Percentiles rank a stretch among this genome's conserved stretches.
phyloP scores from a whole-genome alignment of 2,888 invertebrate species.

The Gastrophysa polygoni region DNA sequence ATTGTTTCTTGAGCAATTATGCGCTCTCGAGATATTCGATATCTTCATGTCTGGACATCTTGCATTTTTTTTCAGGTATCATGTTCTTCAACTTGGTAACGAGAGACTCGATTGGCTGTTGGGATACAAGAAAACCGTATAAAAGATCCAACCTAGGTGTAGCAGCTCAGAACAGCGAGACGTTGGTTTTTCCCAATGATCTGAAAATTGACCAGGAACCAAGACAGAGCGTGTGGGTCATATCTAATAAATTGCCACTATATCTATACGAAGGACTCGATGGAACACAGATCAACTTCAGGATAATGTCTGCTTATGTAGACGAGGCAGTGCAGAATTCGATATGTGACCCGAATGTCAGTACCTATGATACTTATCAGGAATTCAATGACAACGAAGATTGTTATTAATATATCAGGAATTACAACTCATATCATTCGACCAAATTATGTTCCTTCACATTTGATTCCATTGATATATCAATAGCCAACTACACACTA shows the following conservation, averaged over 20 bases:
- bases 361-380: conserved; percentile 16
- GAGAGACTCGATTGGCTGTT: conserved; percentile 77
- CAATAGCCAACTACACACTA: too few relatives aligned
- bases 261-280: conserved; percentile 72
- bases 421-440: too few relatives aligned
- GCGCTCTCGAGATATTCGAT: too few relatives aligned
- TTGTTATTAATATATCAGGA: conserved; percentile 22
- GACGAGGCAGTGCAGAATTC: conserved; percentile 69
- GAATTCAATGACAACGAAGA: conserved; percentile 25
- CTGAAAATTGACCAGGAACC: conserved; percentile 74
- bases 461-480: too few relatives aligned
- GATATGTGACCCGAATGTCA: conserved; percentile 70
- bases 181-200: conserved; percentile 81
- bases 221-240: conserved; percentile 75
- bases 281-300: conserved; percentile 71
- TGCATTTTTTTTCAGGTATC: conserved; percentile 55
- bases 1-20: too few relatives aligned
- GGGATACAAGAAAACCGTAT: conserved; percentile 78
- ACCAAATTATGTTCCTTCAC: too few relatives aligned
- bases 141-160: conserved; percentile 66
- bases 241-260: conserved; percentile 76
- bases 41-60: too few relatives aligned
- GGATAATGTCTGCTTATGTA: conserved; percentile 71
- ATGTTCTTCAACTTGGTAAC: conserved; percentile 82
- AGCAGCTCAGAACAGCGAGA: conserved; percentile 66